These are phyloP conservation scores for Drosophila pseudotakahashii DNA, from an alignment of 2,888 invertebrate species.

Conservation along the genomic window DNA sequence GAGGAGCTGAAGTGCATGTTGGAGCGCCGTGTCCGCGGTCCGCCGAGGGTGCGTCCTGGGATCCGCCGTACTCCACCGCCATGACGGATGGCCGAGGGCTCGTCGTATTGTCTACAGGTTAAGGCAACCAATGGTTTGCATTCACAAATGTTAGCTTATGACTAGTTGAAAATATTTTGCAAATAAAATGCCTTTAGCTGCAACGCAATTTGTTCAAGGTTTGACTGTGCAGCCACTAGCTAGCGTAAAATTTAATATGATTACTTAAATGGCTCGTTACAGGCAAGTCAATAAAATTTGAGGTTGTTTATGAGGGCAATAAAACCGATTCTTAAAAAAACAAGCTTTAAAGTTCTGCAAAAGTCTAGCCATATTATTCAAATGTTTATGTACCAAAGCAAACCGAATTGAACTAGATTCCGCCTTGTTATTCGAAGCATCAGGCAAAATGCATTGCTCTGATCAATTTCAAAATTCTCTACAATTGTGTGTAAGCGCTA, in stretches of 20 bases:
- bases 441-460: neutral
- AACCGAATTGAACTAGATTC: neutral
- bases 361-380: neutral
- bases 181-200: conserved; percentile 3
- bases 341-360: neutral
- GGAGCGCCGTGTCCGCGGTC: conserved; percentile 92
- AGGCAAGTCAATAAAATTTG: neutral
- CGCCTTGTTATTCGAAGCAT: neutral
- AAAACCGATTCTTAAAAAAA: neutral
- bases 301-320: neutral
- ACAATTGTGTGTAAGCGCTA: neutral
- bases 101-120: conserved; percentile 88
- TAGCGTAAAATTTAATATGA: neutral
- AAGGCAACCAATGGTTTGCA: conserved; percentile 83
- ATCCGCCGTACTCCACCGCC: conserved; percentile 90
- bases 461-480: neutral
- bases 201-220: neutral
- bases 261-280: neutral
- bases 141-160: neutral
- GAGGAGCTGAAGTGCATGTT: conserved; percentile 98
- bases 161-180: neutral
- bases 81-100: conserved; percentile 92
- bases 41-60: conserved; percentile 91
- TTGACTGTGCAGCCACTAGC: neutral
- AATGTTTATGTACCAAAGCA: neutral